Evolutionary conservation across 1,140 invertebrate genomes (phyloP), one percentile per base, ranked within the genome.

Genomic region (Pogonus chalceus): DNA sequence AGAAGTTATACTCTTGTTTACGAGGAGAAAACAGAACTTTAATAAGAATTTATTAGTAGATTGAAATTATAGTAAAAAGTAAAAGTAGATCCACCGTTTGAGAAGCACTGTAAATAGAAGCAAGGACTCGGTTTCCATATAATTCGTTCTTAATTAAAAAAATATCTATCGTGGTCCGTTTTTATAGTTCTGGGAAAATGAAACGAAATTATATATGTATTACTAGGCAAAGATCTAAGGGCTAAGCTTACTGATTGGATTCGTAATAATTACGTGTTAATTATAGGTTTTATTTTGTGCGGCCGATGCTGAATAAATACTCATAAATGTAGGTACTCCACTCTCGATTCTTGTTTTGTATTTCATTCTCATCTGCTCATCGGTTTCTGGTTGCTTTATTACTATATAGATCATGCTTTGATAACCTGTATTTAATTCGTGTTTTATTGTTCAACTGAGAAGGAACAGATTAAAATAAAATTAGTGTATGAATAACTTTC

Each of bases 201-300:
- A 43, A 43, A 43, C 37, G 37, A 43, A 43, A 43, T 43, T 43
- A 43, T 43, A 9, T 43, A 43, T 43, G 37, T 43, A 43, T 43
- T 43, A 16, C 37, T n/a, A 18, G 37, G 9, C 37, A 14, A 31
- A 31, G 37, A 43, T 43, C 37, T 43, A 14, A 7, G 18, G 37
- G 7, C 37, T 43, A n/a, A n/a, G 9, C 26, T 3, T 16, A 43
- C 37, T 43, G 37, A 43, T 43, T 43, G 37, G 37, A 43, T 43
- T 43, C 37, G 37, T 43, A 43, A 43, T 43, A 43, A 43, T 43
- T 43, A 43, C 37, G 37, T 43, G 37, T 43, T 43, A 43, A 43
- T 43, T 43, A 43, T 43, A 43, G 37, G 37, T 43, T 16, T 43
- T 43, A 31, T 10, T 7, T 43, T 43, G 7, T 10, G 37, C 37